Evolutionary conservation across 2,888 invertebrate species (phyloP), one percentile per base, ranked within the genome.

Genomic region (Hyppa rectilinea): DNA sequence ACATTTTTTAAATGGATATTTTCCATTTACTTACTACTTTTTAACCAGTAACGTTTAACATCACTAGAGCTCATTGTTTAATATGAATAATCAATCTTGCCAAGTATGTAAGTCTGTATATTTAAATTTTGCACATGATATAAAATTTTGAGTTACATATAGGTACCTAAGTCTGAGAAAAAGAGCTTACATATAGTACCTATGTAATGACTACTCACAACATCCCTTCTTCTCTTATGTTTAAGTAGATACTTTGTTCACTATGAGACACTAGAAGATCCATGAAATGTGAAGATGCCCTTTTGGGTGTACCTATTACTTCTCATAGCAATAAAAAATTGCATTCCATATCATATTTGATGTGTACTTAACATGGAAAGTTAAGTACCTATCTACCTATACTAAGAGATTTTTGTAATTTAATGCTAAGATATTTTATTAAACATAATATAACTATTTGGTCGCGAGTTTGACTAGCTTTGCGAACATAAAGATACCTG

Each of bases 1-100:
- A 93, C 89, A 81, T 87, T 89, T 90, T 86, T 90, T 87, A 80
- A 90, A 92, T 91, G 90, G 92, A 84, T 83, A 80, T 78, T 69
- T 73, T 84, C 90, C 91, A 92, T 92, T 91, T 87, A 88, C 87
- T 91, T 87, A 88, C 87, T 85, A 80, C 75, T 75, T 69, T 76
- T 81, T 52, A 80, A 84, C 78, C 75, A 87, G 86, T 75, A 85
- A 87, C 85, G 86, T 90, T 86, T 80, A 64, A 88, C 86, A 89
- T 87, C 81, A 90, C 88, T 84, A 83, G 67, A 83, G 70, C 71
- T 79, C 61, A 71, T 78, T 56, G 62, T 74, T 80, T 72, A 68
- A 67, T 71, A 73, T 60, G 72, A 78, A 77, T 63, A 72, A 67
- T 67, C 26, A 55, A 52, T 73, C 14, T 67, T 49, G 36, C 65